These are phyloP conservation scores for Torymus tubicola DNA, from an alignment of 2,888 invertebrate species.

Conservation along the genomic window DNA sequence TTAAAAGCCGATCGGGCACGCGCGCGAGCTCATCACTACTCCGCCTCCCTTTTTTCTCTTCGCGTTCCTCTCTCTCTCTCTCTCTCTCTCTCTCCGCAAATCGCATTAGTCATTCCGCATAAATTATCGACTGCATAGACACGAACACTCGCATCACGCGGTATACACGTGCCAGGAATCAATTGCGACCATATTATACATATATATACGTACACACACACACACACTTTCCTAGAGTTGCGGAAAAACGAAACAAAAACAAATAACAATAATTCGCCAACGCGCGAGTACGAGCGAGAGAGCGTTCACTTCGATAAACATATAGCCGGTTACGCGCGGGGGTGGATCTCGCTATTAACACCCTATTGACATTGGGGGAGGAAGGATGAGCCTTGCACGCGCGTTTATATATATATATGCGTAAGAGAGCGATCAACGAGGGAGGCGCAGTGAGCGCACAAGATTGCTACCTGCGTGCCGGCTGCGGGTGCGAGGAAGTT, in stretches of 20 bases:
- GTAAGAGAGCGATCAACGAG: conserved; percentile 38
- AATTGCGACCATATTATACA: conserved; percentile 14
- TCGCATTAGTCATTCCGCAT: conserved; percentile 41
- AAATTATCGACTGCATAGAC: background rate
- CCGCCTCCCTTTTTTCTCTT: background rate
- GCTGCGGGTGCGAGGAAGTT: conserved; percentile 40
- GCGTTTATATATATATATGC: background rate
- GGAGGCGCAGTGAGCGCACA: conserved; percentile 13
- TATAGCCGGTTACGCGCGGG: background rate
- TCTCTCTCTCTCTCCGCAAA: conserved; percentile 12
- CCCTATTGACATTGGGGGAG: conserved; percentile 52
- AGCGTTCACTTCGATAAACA: conserved; percentile 44
- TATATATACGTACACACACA: background rate
- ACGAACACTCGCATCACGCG: background rate
- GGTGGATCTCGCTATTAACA: conserved; percentile 27
- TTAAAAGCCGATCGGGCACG: too few species aligned
- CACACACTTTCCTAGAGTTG: too few species aligned
- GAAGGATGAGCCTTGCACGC: conserved; percentile 20
- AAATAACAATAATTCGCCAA: conserved; percentile 51
- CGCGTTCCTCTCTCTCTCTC: background rate
- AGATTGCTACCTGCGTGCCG: conserved; percentile 47
- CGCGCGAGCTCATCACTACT: too few species aligned
- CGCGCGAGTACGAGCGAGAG: background rate
- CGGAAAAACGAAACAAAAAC: conserved; percentile 16
- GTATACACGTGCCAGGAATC: conserved; percentile 31